A percentile compares a stretch with the other conserved stretches of the same genome.
phyloP scores from a whole-genome alignment of 1,140 invertebrate species.

The Battus philenor region DNA sequence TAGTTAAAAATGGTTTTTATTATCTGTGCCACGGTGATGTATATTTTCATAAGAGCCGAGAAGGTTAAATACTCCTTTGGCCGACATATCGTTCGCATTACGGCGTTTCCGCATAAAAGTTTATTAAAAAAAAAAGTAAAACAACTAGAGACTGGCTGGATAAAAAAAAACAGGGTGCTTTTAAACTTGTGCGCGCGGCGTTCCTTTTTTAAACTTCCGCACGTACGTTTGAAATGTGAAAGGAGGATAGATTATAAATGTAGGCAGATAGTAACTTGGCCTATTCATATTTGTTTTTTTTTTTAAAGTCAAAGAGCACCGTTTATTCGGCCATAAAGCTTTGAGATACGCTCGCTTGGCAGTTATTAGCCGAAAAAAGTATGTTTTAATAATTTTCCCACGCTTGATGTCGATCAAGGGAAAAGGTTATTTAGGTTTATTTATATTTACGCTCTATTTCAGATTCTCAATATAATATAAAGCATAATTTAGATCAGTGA shows the following conservation, averaged over 20 bases:
- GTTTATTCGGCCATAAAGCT: too few relatives aligned
- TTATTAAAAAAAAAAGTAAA: conserved; percentile 11
- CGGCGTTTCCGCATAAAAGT: conserved; percentile 6
- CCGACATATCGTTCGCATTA: neutral
- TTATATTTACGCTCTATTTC: too few relatives aligned
- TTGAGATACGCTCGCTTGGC: too few relatives aligned
- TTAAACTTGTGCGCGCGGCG: neutral
- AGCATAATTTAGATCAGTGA: too few relatives aligned
- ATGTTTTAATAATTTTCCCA: too few relatives aligned
- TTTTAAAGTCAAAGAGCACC: neutral
- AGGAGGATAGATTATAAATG: conserved; percentile 5
- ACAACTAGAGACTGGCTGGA: conserved; percentile 3
- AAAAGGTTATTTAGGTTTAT: too few relatives aligned
- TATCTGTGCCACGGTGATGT: too few relatives aligned
- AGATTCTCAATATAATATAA: too few relatives aligned
- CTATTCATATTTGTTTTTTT: neutral
- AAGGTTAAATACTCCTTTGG: conserved; percentile 11
- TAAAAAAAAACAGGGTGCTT: neutral
- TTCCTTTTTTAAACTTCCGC: conserved; percentile 10
- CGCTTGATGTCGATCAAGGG: too few relatives aligned
- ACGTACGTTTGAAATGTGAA: conserved; percentile 7
- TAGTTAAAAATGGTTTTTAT: too few relatives aligned
- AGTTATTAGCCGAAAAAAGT: too few relatives aligned
- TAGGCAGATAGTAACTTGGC: neutral
- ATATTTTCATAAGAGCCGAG: too few relatives aligned